phyloP scores from a whole-genome alignment of 2,797 vertebrate genomes.

The Spondyliosoma cantharus region DNA sequence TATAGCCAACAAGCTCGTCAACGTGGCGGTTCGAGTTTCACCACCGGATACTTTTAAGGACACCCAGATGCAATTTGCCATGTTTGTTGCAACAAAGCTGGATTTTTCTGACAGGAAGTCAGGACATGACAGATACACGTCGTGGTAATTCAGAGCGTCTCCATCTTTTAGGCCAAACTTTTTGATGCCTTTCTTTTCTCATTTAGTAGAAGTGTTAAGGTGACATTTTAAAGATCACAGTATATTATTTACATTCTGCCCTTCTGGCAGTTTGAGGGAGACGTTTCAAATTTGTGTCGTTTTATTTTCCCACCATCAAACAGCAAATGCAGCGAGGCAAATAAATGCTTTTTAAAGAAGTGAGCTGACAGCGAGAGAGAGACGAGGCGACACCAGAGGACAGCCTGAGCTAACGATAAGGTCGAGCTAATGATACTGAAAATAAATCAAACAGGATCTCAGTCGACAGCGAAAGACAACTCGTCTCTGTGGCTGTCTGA shows the following conservation, averaged over 20 bases:
- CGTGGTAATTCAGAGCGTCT: too few species aligned
- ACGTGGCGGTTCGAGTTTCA: too few species aligned
- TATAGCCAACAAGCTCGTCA: too few species aligned
- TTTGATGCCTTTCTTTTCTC: neutral
- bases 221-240: slow-evolving; percentile 48
- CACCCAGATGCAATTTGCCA: too few species aligned
- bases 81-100: too few species aligned
- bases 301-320: slow-evolving; percentile 51
- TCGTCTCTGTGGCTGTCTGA: neutral
- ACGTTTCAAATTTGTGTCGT: slow-evolving; percentile 26
- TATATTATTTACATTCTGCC: slow-evolving; percentile 10
- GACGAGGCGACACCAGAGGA: slow-evolving; percentile 43
- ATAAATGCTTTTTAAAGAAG: slow-evolving; percentile 34
- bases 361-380: slow-evolving; percentile 29
- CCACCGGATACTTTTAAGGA: too few species aligned
- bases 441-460: slow-evolving; percentile 47
- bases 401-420: slow-evolving; percentile 4
- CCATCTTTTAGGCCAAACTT: neutral
- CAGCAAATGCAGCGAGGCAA: slow-evolving; percentile 17
- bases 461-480: neutral
- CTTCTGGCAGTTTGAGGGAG: slow-evolving; percentile 16
- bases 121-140: too few species aligned
- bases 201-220: slow-evolving; percentile 20
- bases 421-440: slow-evolving; percentile 42
- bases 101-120: too few species aligned